A percentile compares a stretch with the other conserved stretches of the same genome.
Conservation (phyloP, 2,797 vertebrate genomes). For the Lepus oiostolus region DNA sequence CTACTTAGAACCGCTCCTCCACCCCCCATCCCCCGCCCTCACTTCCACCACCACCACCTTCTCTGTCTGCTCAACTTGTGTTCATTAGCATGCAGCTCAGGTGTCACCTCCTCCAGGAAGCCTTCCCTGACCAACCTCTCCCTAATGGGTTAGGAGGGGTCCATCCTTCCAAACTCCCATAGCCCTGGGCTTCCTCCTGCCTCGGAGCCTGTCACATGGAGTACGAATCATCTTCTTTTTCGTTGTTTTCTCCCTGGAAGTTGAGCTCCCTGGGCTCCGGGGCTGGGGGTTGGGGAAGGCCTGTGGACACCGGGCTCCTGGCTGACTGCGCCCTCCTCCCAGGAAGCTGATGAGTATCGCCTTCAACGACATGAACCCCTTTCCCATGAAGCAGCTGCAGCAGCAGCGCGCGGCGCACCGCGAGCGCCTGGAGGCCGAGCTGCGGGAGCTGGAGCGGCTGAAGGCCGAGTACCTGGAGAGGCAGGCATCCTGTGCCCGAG, state of each 20-base stretch:
- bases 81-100: not conserved
- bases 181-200: not conserved
- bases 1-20: not conserved
- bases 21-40: not conserved
- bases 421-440: slow-evolving; percentile 92
- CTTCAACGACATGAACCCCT: slow-evolving; percentile 96
- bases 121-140: not conserved
- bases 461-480: slow-evolving; percentile 92
- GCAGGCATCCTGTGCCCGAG: slow-evolving; percentile 83
- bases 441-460: slow-evolving; percentile 91
- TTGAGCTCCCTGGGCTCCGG: not conserved
- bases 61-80: not conserved
- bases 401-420: slow-evolving; percentile 91
- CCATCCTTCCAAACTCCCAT: not conserved
- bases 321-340: slow-evolving; percentile 67
- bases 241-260: not conserved
- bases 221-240: not conserved
- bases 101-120: slow-evolving; percentile 2
- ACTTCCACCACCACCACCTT: not conserved
- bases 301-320: fast-evolving
- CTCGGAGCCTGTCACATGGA: not conserved
- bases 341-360: slow-evolving; percentile 95
- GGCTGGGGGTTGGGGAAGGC: not conserved
- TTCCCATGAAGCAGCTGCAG: slow-evolving; percentile 92
- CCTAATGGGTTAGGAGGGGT: not conserved